Conservation (phyloP, 2,888 invertebrate genomes). For the Dynastes maya region DNA sequence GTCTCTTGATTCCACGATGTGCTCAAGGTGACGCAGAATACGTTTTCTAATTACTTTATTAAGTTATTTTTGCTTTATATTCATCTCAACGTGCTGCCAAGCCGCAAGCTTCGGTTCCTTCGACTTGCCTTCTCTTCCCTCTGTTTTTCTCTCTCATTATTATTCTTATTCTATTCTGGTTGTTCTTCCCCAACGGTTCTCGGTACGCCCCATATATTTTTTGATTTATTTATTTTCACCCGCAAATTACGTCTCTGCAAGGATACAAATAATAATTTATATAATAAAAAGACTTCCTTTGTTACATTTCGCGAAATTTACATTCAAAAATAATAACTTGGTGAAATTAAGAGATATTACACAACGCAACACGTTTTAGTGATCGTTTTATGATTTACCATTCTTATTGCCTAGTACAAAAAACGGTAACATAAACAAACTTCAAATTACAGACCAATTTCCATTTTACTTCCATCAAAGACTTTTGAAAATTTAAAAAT, state of each 20-base stretch:
- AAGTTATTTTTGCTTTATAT: conserved; percentile 60
- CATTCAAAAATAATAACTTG: neutral
- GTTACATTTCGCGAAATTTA: neutral
- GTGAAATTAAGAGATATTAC: neutral
- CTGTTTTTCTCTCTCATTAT: conserved; percentile 27
- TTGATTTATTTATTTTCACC: conserved; percentile 32
- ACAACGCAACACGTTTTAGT: neutral
- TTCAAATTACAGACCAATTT: no score
- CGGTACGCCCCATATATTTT: conserved; percentile 25
- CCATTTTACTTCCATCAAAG: no score
- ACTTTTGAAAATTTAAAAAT: no score
- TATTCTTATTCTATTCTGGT: conserved; percentile 29
- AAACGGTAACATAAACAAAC: no score
- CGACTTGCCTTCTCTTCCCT: conserved; percentile 17
- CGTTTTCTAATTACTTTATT: conserved; percentile 60
- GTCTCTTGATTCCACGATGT: conserved; percentile 58
- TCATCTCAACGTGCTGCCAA: conserved; percentile 52
- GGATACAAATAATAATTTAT: conserved; percentile 39
- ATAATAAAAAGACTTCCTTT: conserved; percentile 21
- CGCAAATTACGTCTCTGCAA: conserved; percentile 41
- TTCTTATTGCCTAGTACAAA: no score
- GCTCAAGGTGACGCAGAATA: conserved; percentile 58
- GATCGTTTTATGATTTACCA: no score
- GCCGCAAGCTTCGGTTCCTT: conserved; percentile 28
- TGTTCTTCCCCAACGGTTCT: neutral